Evolutionary conservation across 2,113 vertebrate genomes (phyloP).

Genomic region (Anoplopoma fimbria): DNA sequence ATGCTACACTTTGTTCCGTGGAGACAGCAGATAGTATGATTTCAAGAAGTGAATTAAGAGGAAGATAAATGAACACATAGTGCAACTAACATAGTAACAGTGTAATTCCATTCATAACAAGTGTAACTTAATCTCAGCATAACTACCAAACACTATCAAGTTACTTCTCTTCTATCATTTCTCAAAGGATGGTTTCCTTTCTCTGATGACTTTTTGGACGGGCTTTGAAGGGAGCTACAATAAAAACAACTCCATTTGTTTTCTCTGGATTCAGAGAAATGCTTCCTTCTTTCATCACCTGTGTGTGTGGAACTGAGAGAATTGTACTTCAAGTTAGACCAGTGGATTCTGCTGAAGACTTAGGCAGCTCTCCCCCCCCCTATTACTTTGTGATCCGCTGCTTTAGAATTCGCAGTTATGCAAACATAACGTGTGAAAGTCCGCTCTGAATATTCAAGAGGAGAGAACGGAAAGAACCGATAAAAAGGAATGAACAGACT

Average conservation of each 20-base stretch:
- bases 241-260: constrained; percentile 16
- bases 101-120: constrained; percentile 18
- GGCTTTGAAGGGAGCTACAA: constrained; percentile 6
- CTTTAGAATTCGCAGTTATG: constrained; percentile 10
- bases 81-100: constrained; percentile 40
- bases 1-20: constrained; percentile 48
- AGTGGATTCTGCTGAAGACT: constrained; percentile 37
- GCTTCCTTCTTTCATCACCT: constrained; percentile 23
- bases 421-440: constrained; percentile 24
- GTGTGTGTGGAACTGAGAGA: constrained; percentile 43
- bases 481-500: constrained; percentile 3
- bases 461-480: constrained; percentile 6
- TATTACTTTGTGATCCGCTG: constrained; percentile 8
- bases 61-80: constrained; percentile 10
- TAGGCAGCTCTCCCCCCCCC: constrained; percentile 5
- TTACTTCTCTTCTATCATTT: constrained; percentile 8
- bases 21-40: constrained; percentile 34
- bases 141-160: constrained; percentile 11
- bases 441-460: constrained; percentile 21
- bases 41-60: constrained; percentile 36
- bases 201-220: constrained; percentile 60
- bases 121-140: constrained; percentile 14
- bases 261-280: constrained; percentile 6
- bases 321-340: constrained; percentile 34
- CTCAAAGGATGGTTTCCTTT: constrained; percentile 22